Conservation (phyloP, 2,113 vertebrate genomes). For the Python bivittatus region DNA sequence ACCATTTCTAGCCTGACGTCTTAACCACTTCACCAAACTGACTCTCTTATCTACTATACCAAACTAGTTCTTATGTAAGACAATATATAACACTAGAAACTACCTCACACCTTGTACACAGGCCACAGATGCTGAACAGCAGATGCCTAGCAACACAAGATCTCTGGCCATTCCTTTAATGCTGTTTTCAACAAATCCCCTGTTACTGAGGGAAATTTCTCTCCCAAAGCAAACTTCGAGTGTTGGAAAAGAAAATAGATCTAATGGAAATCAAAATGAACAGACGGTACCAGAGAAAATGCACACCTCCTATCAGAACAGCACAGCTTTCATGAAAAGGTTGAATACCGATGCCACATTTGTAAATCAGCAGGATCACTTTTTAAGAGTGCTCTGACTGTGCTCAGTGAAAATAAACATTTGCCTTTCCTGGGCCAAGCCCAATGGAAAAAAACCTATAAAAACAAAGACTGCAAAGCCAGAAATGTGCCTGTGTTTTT, state of each 20-base stretch:
- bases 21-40: background rate
- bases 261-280: background rate
- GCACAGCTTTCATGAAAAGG: background rate
- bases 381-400: background rate
- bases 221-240: background rate
- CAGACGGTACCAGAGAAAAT: background rate
- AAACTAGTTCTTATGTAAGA: background rate
- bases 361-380: background rate
- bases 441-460: background rate
- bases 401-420: background rate
- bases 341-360: background rate
- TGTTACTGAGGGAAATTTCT: conserved; percentile 27
- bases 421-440: background rate
- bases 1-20: background rate
- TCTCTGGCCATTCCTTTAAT: conserved; percentile 44
- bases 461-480: background rate
- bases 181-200: conserved; percentile 31
- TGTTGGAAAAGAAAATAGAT: background rate
- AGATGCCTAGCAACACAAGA: conserved; percentile 27
- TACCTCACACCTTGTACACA: conserved; percentile 13
- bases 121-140: conserved; percentile 33
- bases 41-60: background rate
- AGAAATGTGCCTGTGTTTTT: background rate
- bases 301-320: background rate
- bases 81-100: background rate